phyloP scores from a whole-genome alignment of 2,888 invertebrate species.

The Eubasilissa splendida region DNA sequence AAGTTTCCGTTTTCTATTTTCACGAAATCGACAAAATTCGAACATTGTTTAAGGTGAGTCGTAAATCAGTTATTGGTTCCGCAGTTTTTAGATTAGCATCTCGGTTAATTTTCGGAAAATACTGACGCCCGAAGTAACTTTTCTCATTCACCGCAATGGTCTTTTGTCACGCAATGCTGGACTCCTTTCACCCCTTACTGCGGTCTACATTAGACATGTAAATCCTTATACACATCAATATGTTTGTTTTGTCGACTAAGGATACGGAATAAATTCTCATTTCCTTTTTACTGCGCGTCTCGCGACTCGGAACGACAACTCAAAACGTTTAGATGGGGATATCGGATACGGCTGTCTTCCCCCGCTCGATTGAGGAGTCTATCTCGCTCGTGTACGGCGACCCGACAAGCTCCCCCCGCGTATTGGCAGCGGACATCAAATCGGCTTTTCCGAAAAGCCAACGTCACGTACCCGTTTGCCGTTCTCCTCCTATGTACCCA shows the following conservation, averaged over 20 bases:
- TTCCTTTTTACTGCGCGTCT: constrained; percentile 9
- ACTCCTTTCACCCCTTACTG: not conserved
- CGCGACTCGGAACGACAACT: not conserved
- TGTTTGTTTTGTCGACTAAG: not conserved
- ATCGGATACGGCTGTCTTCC: constrained; percentile 3
- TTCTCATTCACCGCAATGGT: constrained; percentile 13
- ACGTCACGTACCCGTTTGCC: constrained; percentile 22
- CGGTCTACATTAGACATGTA: not conserved
- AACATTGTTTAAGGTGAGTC: not conserved
- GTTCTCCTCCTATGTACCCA: not conserved
- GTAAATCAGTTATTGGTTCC: constrained; percentile 20
- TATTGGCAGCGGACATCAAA: not conserved
- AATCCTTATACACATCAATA: not conserved
- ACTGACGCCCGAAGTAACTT: constrained; percentile 17
- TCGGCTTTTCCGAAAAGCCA: constrained; percentile 12
- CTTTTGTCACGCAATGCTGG: constrained; percentile 7
- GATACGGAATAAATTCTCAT: not conserved
- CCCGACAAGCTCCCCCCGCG: not conserved
- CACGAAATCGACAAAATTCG: constrained; percentile 6
- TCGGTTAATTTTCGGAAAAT: constrained; percentile 5
- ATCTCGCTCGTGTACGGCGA: not conserved
- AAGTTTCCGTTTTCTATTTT: constrained; percentile 27
- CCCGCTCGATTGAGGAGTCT: constrained; percentile 3
- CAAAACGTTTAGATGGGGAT: not conserved
- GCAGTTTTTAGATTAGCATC: constrained; percentile 18